phyloP scores from a whole-genome alignment of 2,888 invertebrate species.

The Oegoconia quadripuncta region DNA sequence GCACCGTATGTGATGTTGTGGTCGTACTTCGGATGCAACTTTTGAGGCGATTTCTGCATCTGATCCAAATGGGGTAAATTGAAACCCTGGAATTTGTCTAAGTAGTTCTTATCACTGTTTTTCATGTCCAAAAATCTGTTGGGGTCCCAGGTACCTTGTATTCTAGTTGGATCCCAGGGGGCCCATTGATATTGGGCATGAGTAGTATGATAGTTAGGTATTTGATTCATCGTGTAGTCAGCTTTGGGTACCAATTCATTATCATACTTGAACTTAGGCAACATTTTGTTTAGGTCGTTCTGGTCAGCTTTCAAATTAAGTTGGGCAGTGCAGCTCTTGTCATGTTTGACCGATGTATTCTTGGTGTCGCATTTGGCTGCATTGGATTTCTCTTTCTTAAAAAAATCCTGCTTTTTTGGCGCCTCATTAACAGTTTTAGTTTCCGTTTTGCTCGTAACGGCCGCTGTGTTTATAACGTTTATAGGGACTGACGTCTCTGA shows the following conservation, averaged over 20 bases:
- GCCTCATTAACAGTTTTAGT: conserved; percentile 54
- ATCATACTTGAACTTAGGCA: conserved; percentile 73
- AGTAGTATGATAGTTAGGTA: conserved; percentile 83
- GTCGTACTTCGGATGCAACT: conserved; percentile 73
- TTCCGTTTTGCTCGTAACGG: conserved; percentile 58
- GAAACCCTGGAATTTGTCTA: conserved; percentile 80
- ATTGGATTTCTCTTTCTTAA: conserved; percentile 71
- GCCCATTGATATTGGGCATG: conserved; percentile 83
- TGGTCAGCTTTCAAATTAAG: conserved; percentile 61
- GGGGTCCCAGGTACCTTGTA: conserved; percentile 76
- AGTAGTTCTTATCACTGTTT: conserved; percentile 74
- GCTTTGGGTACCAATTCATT: conserved; percentile 78
- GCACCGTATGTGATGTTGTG: conserved; percentile 71
- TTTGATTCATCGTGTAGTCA: conserved; percentile 82
- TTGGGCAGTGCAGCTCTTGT: conserved; percentile 61
- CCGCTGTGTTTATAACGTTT: conserved; percentile 65
- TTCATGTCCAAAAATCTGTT: conserved; percentile 71
- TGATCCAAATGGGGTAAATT: conserved; percentile 80
- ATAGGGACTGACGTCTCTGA: conserved; percentile 68
- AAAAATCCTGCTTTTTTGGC: conserved; percentile 74
- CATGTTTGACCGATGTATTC: conserved; percentile 61
- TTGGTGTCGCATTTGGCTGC: conserved; percentile 57
- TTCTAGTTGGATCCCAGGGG: conserved; percentile 74
- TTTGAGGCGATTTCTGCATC: conserved; percentile 80
- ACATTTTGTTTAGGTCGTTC: conserved; percentile 75